Evolutionary conservation across 2,113 vertebrate species (phyloP), one percentile per base, ranked within the genome.

Genomic region (Amia ocellicauda): DNA sequence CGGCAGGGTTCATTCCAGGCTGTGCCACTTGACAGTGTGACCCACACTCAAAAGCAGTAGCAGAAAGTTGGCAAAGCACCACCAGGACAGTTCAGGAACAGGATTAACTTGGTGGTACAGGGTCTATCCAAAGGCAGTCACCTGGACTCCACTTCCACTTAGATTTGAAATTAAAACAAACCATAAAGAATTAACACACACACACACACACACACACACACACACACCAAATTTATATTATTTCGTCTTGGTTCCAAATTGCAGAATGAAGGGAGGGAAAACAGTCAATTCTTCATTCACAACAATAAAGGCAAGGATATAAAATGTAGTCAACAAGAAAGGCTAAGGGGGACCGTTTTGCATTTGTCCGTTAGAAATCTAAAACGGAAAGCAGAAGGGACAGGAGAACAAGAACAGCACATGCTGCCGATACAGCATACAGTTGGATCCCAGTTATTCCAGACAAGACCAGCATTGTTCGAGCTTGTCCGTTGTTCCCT

Each of bases 111-210:
- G 31, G 31, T 7, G 5, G 31, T 36, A 5, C 31, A 1, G 31
- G 5, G 11, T 36, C 31, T 11, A 2, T 36, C 31, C 11, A 36
- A 56, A 52, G 59, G 53, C 28, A 22, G 67, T 60, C 53, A 64
- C 42, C 58, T 24, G 57, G 63, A 27, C 19, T 24, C 40, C 28
- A 16, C 24, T 4, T 51, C 49, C 42, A 29, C 54, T 27, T 43
- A 71, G 52, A 66, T 60, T 56, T 45, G 14, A 63, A 55, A 42
- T 60, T 45, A 69, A 24, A 23, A 24, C 1, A 52, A 27, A 51
- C 28, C 23, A 10, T 20, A 17, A 14, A 3, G 20, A 19, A 13
- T 27, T 40, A 31, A 36, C 26, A 50, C 24, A 49, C 23, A 49
- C 3, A 8, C 11, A 43, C 2, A 17, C 49, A 60, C 51, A 60